phyloP scores from a whole-genome alignment of 2,888 invertebrate species.

The Nemurella pictetii region DNA sequence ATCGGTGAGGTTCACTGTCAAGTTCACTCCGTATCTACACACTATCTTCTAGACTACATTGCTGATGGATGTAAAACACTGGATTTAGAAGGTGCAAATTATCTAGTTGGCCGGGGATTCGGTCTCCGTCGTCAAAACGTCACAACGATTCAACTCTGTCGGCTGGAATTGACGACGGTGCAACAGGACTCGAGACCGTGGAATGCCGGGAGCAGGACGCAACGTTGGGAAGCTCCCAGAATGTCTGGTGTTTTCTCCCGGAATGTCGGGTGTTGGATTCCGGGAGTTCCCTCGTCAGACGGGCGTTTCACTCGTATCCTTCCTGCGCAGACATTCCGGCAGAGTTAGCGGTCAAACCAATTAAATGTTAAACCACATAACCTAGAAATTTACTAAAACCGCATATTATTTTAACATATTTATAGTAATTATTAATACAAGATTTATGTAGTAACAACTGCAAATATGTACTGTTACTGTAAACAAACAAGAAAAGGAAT shows the following conservation, averaged over 20 bases:
- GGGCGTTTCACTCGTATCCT: slow-evolving; percentile 49
- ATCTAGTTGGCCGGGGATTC: no score
- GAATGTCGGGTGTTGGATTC: background rate
- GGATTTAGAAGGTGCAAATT: no score
- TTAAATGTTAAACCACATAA: no score
- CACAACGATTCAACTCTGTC: no score
- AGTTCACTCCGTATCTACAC: no score
- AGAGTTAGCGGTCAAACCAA: no score
- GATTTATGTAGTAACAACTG: background rate
- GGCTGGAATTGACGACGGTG: no score
- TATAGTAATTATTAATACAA: background rate
- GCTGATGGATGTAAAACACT: no score
- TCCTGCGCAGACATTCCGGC: slow-evolving; percentile 46
- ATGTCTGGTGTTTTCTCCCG: background rate
- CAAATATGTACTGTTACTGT: no score
- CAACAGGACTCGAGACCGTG: background rate
- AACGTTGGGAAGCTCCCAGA: background rate
- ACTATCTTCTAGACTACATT: no score
- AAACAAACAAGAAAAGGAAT: background rate
- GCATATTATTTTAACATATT: slow-evolving; percentile 26
- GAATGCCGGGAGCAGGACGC: background rate
- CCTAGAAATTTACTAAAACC: slow-evolving; percentile 28
- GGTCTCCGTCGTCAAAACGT: no score
- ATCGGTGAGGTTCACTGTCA: no score
- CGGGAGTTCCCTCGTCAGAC: slow-evolving; percentile 42